Percentiles rank a stretch among this genome's conserved stretches.
phyloP scores from a whole-genome alignment of 1,140 invertebrate genomes.

The Drosophila pectinifera region DNA sequence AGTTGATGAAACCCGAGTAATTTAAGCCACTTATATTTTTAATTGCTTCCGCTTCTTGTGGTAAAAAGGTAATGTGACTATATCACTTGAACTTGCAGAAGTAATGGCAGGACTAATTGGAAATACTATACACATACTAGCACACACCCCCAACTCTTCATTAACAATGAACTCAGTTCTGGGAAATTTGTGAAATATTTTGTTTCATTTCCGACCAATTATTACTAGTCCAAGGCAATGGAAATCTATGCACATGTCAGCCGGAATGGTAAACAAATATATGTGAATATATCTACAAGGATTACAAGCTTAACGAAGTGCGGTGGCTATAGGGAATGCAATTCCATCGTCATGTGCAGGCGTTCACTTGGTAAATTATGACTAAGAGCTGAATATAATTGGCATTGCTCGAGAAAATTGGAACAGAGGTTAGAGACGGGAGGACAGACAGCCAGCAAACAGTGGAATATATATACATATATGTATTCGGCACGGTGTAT shows the following conservation, averaged over 20 bases:
- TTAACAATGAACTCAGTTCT: conserved; percentile 16
- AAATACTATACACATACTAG: conserved; percentile 5
- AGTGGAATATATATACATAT: background rate
- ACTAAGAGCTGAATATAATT: conserved; percentile 71
- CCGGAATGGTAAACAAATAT: conserved; percentile 24
- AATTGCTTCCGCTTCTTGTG: conserved; percentile 1
- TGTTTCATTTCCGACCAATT: conserved; percentile 19
- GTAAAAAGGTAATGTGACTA: background rate
- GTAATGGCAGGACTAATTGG: conserved; percentile 15
- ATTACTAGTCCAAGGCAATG: conserved; percentile 51
- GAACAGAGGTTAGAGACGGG: background rate
- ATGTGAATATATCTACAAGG: conserved; percentile 3
- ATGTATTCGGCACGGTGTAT: conserved; percentile 19
- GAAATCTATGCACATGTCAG: conserved; percentile 61
- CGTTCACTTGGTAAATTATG: conserved; percentile 68
- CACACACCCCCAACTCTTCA: conserved; percentile 1
- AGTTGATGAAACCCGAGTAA: background rate
- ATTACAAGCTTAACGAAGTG: background rate
- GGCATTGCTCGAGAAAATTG: conserved; percentile 45
- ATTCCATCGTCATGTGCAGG: conserved; percentile 56
- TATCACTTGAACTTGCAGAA: background rate
- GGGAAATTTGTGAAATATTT: background rate
- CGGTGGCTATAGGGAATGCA: conserved; percentile 25
- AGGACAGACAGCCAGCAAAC: background rate
- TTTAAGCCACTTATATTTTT: background rate